These are phyloP conservation scores for Xestia rhomboidea DNA, from an alignment of 2,888 invertebrate species.

Conservation along the genomic window DNA sequence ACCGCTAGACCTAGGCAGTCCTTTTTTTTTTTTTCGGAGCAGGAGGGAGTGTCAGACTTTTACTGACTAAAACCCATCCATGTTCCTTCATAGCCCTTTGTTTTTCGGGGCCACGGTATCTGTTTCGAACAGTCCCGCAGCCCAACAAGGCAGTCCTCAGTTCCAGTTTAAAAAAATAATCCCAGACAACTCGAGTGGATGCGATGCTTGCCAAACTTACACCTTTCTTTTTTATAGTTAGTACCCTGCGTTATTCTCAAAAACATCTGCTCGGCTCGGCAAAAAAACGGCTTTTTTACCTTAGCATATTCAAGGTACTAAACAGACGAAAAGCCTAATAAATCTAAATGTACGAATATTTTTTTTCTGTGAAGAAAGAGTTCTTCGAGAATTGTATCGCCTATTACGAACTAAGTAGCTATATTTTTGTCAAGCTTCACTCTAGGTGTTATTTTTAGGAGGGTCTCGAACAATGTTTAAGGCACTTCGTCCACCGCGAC, in stretches of 20 bases:
- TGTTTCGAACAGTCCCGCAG: no score
- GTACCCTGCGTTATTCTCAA: constrained; percentile 4
- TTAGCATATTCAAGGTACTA: constrained; percentile 33
- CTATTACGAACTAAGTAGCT: constrained; percentile 20
- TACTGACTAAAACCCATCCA: no score
- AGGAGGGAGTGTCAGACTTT: no score
- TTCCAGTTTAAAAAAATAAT: not conserved
- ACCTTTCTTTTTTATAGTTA: not conserved
- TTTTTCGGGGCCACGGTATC: no score
- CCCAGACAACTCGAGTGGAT: no score
- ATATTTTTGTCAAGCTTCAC: constrained; percentile 26
- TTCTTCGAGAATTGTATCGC: constrained; percentile 32
- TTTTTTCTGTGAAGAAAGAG: constrained; percentile 28
- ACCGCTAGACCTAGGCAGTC: no score
- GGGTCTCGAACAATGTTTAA: not conserved
- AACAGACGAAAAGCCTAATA: constrained; percentile 38
- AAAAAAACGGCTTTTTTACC: constrained; percentile 25
- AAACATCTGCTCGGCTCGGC: constrained; percentile 39
- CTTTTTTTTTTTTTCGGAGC: no score
- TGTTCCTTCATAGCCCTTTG: no score
- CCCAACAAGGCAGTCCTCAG: not conserved
- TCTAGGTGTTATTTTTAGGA: constrained; percentile 14
- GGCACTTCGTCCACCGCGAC: not conserved
- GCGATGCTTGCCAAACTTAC: not conserved
- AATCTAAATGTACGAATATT: constrained; percentile 45